Evolutionary conservation across 2,888 invertebrate species (phyloP), one percentile per base, ranked within the genome.

Genomic region (Parnassius smintheus): DNA sequence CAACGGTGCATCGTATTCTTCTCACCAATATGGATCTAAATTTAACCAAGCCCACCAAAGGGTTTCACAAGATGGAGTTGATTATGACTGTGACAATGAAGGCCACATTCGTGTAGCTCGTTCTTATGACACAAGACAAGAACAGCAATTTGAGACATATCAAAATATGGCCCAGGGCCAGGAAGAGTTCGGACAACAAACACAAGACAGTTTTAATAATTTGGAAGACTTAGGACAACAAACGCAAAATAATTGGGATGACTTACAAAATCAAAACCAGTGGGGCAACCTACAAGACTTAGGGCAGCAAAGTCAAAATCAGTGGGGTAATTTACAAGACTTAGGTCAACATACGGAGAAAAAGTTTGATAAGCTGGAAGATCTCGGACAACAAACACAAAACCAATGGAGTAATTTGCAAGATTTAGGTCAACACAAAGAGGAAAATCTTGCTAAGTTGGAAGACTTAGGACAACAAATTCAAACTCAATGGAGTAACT

Each of bases 41-140:
- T 75, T 77, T 52, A 79, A 74, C 57, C 76, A 82, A 66, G 73
- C 76, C 18, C 77, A 81, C 48, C 80, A 78, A 66, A 64, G 74
- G 59, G 75, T 75, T 63, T 65, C 71, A 9, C 68, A 69, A 46
- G 67, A 68, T 57, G 72, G 68, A 48, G 71, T 63, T 12, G 80
- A 80, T 63, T 72, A 74, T 62, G 70, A 70, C 64, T 88, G 86
- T 69, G 85, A 85, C 51, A 82, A 81, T 65, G 68, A 79, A 56
- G 81, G 83, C 10, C 81, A 86, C 65, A 66, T 74, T 60, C 83
- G 90, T 52, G 76, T 82, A 45, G 80, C 78, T 53, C 81, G 91
- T 61, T 89, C 91, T 61, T 76, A 78, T 59, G 70, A 76, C 53
- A 62, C 66, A 50, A 68, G 73, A 50, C 71, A 75, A 45, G 66